Evolutionary conservation across 2,888 invertebrate genomes (phyloP).

Genomic region (Pristionchus entomophagus): DNA sequence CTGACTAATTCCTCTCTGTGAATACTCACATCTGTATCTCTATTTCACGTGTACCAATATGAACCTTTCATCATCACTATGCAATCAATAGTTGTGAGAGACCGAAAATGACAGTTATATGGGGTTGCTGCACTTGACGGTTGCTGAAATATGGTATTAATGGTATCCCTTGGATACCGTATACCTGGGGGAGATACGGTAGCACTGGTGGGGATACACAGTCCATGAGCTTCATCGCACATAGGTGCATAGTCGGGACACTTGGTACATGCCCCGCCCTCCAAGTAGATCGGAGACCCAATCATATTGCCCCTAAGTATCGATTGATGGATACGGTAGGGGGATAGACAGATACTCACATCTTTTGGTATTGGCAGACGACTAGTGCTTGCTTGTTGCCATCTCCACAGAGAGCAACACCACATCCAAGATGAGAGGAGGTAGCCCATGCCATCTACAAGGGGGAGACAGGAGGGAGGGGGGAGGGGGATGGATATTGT

Average conservation of each 20-base stretch:
- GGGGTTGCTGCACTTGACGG: neutral
- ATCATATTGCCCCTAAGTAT: slow-evolving; percentile 23
- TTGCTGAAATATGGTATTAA: neutral
- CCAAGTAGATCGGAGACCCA: slow-evolving; percentile 24
- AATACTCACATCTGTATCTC: neutral
- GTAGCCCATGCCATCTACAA: slow-evolving; percentile 19
- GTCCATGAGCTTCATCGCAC: neutral
- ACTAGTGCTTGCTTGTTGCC: slow-evolving; percentile 9
- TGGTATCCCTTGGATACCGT: neutral
- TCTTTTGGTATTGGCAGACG: slow-evolving; percentile 27
- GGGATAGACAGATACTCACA: neutral
- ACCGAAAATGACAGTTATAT: neutral
- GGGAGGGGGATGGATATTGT: no score
- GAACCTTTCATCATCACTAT: neutral
- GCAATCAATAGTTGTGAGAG: neutral
- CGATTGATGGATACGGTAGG: neutral
- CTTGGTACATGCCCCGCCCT: neutral
- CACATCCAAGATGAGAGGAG: slow-evolving; percentile 26
- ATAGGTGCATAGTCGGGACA: neutral
- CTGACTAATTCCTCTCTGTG: slow-evolving; percentile 25
- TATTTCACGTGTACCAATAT: neutral
- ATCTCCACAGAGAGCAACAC: slow-evolving; percentile 20
- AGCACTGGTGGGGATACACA: neutral
- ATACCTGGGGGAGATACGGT: neutral
- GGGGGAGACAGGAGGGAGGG: no score